phyloP scores from a whole-genome alignment of 1,140 invertebrate genomes.

The Sitobion miscanthi region DNA sequence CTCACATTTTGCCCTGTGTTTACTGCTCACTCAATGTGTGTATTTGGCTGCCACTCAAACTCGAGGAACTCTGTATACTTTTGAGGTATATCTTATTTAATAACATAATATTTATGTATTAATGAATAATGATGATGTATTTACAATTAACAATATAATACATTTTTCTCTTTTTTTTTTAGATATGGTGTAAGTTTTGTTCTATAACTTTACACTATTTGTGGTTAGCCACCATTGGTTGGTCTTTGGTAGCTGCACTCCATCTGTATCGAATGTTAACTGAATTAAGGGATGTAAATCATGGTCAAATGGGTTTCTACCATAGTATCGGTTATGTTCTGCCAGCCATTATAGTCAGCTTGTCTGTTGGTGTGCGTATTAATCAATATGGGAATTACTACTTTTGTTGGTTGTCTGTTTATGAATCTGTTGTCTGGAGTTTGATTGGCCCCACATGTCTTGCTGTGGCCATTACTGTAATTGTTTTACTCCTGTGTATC shows the following conservation, averaged over 20 bases:
- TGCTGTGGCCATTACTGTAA: slow-evolving; percentile 78
- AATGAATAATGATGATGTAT: slow-evolving; percentile 18
- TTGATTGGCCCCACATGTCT: slow-evolving; percentile 83
- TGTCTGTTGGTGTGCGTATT: slow-evolving; percentile 90
- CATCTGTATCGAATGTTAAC: slow-evolving; percentile 94
- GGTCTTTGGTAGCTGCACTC: slow-evolving; percentile 89
- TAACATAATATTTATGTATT: background rate
- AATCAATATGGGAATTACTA: slow-evolving; percentile 88
- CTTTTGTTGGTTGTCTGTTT: slow-evolving; percentile 94
- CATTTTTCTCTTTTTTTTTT: slow-evolving; percentile 58
- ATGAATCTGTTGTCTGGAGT: slow-evolving; percentile 90
- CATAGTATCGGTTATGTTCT: slow-evolving; percentile 94
- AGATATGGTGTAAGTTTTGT: slow-evolving; percentile 86
- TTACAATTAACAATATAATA: slow-evolving; percentile 44
- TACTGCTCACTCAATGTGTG: slow-evolving; percentile 83
- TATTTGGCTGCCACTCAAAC: slow-evolving; percentile 88
- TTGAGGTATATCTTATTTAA: slow-evolving; percentile 67
- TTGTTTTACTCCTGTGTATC: slow-evolving; percentile 82
- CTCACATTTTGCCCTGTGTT: slow-evolving; percentile 88
- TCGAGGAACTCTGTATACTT: slow-evolving; percentile 74
- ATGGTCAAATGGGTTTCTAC: slow-evolving; percentile 92
- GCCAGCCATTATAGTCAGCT: slow-evolving; percentile 87
- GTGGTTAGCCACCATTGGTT: slow-evolving; percentile 86
- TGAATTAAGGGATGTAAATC: slow-evolving; percentile 95
- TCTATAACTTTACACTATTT: slow-evolving; percentile 93